Percentiles rank a stretch among this genome's conserved stretches.
Evolutionary conservation across 2,113 vertebrate genomes (phyloP).

Genomic region (Saguinus imperator): DNA sequence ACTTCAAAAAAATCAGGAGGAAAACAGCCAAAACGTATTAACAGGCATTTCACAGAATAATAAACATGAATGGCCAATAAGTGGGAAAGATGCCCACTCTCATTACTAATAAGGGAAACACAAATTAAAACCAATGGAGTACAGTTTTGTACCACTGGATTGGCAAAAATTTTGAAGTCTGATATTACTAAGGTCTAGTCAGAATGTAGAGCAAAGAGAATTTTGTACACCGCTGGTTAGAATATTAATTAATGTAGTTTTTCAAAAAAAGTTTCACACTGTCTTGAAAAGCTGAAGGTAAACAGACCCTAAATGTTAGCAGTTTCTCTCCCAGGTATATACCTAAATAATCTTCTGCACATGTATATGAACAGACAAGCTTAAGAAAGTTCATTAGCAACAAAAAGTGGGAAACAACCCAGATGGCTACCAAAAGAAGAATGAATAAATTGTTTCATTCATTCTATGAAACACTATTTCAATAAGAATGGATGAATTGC

Average conservation of each 20-base stretch:
- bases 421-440: neutral
- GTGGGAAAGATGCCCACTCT: neutral
- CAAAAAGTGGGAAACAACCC: neutral
- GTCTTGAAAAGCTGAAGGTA: neutral
- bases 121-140: neutral
- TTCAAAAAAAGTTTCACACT: neutral
- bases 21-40: neutral
- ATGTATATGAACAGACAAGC: neutral
- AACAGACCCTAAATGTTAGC: neutral
- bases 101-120: neutral
- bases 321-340: neutral
- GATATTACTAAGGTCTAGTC: neutral
- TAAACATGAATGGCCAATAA: neutral
- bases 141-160: neutral
- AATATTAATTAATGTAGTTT: neutral
- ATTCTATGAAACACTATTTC: constrained; percentile 13
- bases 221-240: neutral
- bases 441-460: neutral
- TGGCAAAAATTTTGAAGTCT: neutral
- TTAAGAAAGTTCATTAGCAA: neutral
- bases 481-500: neutral
- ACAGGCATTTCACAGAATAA: neutral
- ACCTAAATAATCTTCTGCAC: neutral
- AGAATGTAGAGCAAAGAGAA: neutral
- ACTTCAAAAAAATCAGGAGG: constrained; percentile 5